Percentiles rank a stretch among this genome's conserved stretches.
phyloP scores from a whole-genome alignment of 1,140 invertebrate genomes.

The Meteorus sp. region DNA sequence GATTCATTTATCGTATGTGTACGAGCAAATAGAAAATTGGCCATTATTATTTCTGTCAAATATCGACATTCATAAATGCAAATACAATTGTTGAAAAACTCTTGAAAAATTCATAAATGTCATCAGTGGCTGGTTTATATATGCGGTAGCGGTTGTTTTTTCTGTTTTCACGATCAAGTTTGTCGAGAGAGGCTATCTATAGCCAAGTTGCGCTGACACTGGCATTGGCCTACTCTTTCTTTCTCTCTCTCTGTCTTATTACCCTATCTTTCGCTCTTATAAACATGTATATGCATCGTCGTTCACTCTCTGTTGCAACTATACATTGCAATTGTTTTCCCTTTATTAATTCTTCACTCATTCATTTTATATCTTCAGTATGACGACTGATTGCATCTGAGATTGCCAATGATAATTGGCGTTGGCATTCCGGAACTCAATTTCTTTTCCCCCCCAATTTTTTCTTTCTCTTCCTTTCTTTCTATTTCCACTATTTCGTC shows the following conservation, averaged over 20 bases:
- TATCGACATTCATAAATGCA: no score
- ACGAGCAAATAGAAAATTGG: no score
- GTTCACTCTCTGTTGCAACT: slow-evolving; percentile 47
- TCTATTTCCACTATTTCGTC: neutral
- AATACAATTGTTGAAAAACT: slow-evolving; percentile 15
- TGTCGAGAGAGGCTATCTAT: slow-evolving; percentile 45
- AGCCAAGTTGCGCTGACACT: slow-evolving; percentile 51
- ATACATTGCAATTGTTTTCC: slow-evolving; percentile 32
- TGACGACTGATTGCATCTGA: no score
- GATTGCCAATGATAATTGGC: slow-evolving; percentile 43
- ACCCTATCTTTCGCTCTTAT: no score
- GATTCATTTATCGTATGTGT: no score
- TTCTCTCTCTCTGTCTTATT: neutral
- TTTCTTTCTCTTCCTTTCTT: neutral
- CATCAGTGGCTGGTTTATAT: slow-evolving; percentile 17
- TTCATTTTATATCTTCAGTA: no score
- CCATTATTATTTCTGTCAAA: no score
- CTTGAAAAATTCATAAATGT: no score
- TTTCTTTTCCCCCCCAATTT: slow-evolving; percentile 48
- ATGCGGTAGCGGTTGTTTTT: slow-evolving; percentile 34
- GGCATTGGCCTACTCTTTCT: slow-evolving; percentile 57
- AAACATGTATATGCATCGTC: no score
- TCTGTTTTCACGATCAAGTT: slow-evolving; percentile 57
- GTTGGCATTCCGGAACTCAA: slow-evolving; percentile 56
- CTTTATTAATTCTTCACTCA: neutral